Conservation (phyloP, 1,140 invertebrate genomes). For the Drosophila seguyi region DNA sequence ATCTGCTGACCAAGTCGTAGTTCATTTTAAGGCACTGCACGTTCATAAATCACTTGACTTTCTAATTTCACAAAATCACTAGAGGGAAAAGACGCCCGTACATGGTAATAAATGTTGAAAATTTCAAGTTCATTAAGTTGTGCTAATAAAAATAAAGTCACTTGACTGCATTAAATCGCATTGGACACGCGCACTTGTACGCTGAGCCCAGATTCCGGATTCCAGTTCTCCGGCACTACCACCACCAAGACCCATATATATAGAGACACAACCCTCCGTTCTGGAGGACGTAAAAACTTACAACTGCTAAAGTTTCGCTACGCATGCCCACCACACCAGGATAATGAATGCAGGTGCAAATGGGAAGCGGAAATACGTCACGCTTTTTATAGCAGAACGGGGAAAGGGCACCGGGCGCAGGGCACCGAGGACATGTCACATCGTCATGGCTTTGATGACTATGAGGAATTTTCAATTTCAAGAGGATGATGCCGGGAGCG, state of each 20-base stretch:
- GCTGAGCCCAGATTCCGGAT: conserved; percentile 18
- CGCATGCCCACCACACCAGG: conserved; percentile 63
- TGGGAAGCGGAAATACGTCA: conserved; percentile 79
- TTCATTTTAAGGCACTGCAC: conserved; percentile 58
- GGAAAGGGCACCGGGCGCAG: conserved; percentile 23
- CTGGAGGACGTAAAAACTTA: conserved; percentile 64
- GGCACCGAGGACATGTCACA: conserved; percentile 45
- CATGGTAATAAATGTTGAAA: conserved; percentile 76
- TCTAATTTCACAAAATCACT: conserved; percentile 65
- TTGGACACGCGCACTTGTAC: conserved; percentile 78
- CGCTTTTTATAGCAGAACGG: conserved; percentile 62
- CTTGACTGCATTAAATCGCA: conserved; percentile 80
- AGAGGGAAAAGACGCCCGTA: conserved; percentile 8
- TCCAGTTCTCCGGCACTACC: neutral
- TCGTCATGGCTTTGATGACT: conserved; percentile 65
- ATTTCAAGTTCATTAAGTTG: conserved; percentile 83
- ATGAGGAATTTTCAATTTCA: conserved; percentile 80
- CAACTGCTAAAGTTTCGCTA: conserved; percentile 71
- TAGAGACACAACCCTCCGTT: conserved; percentile 20
- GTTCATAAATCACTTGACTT: conserved; percentile 78
- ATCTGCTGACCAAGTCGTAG: neutral
- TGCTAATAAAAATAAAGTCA: conserved; percentile 83
- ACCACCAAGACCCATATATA: conserved; percentile 2
- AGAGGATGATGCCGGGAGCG: conserved; percentile 33
- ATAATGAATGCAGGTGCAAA: conserved; percentile 82